Evolutionary conservation across 2,797 vertebrate genomes (phyloP).

Genomic region (Gymnothorax reevesii): DNA sequence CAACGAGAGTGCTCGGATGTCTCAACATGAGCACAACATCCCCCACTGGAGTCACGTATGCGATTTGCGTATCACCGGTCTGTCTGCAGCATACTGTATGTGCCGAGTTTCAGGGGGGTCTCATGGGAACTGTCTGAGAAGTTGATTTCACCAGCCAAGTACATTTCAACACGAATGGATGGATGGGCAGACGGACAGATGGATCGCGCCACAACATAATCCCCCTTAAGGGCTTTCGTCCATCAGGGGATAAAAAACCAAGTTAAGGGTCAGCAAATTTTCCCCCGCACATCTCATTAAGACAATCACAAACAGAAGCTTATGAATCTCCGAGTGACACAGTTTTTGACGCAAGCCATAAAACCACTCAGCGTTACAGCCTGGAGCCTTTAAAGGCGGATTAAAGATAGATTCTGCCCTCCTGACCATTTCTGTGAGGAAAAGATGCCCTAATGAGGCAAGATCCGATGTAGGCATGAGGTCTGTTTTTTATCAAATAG

Average conservation of each 20-base stretch:
- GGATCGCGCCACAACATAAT: too few relatives aligned
- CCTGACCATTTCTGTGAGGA: neutral
- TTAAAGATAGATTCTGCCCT: constrained; percentile 64
- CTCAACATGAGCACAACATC: too few relatives aligned
- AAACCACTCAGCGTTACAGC: constrained; percentile 59
- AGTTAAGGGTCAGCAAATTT: constrained; percentile 29
- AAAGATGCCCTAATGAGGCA: neutral
- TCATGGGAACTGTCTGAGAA: too few relatives aligned
- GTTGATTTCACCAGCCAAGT: too few relatives aligned
- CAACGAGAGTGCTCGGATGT: too few relatives aligned
- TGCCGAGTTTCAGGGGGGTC: too few relatives aligned
- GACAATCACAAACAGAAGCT: constrained; percentile 45
- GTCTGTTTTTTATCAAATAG: neutral
- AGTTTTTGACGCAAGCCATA: constrained; percentile 30
- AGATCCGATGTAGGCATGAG: neutral
- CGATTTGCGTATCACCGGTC: too few relatives aligned
- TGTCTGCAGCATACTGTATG: too few relatives aligned
- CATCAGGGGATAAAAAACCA: neutral
- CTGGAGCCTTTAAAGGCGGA: constrained; percentile 62
- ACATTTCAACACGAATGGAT: too few relatives aligned
- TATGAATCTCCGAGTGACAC: constrained; percentile 56
- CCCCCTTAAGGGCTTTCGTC: too few relatives aligned
- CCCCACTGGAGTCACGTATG: too few relatives aligned
- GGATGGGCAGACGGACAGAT: too few relatives aligned
- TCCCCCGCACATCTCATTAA: constrained; percentile 28